Percentiles rank a stretch among this genome's conserved stretches.
Evolutionary conservation across 2,797 vertebrate species (phyloP).

Genomic region (Zenarchopterus dispar): DNA sequence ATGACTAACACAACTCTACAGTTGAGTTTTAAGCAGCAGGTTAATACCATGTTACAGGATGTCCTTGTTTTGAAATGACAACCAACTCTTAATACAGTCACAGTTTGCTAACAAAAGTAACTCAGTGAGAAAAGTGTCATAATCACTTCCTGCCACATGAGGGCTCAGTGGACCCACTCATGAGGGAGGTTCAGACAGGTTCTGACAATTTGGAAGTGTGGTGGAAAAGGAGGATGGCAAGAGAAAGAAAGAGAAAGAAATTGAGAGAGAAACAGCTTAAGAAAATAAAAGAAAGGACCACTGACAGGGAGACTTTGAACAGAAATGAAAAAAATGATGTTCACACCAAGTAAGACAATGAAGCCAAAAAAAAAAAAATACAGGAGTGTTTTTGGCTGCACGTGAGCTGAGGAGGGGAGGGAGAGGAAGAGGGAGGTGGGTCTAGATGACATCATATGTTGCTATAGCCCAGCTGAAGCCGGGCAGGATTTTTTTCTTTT

Average conservation of each 20-base stretch:
- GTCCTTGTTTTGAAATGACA: slow-evolving; percentile 1
- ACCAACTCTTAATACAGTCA: slow-evolving; percentile 4
- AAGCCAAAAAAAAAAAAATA: slow-evolving; percentile 35
- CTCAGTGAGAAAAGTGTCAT: slow-evolving; percentile 22
- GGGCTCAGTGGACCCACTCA: slow-evolving; percentile 63
- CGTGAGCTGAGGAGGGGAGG: slow-evolving; percentile 53
- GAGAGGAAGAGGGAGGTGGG: slow-evolving; percentile 62
- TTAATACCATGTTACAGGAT: too few relatives aligned
- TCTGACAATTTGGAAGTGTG: slow-evolving; percentile 70
- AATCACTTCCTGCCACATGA: slow-evolving; percentile 66
- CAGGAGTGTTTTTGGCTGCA: slow-evolving; percentile 64
- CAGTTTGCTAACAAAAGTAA: slow-evolving; percentile 64
- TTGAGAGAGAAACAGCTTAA: not conserved
- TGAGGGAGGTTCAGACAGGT: not conserved
- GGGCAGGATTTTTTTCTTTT: slow-evolving; percentile 76
- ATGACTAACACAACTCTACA: too few relatives aligned
- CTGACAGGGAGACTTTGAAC: not conserved
- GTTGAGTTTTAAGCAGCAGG: too few relatives aligned
- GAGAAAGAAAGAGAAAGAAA: not conserved
- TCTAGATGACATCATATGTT: slow-evolving; percentile 86
- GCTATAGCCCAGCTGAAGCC: slow-evolving; percentile 84
- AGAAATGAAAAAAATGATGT: not conserved
- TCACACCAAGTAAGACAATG: slow-evolving; percentile 44
- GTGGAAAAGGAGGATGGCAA: slow-evolving; percentile 38
- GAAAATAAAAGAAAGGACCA: not conserved